Percentiles rank a stretch among this genome's conserved stretches.
Conservation (phyloP, 2,888 invertebrate species). For the Subacronicta megacephala region DNA sequence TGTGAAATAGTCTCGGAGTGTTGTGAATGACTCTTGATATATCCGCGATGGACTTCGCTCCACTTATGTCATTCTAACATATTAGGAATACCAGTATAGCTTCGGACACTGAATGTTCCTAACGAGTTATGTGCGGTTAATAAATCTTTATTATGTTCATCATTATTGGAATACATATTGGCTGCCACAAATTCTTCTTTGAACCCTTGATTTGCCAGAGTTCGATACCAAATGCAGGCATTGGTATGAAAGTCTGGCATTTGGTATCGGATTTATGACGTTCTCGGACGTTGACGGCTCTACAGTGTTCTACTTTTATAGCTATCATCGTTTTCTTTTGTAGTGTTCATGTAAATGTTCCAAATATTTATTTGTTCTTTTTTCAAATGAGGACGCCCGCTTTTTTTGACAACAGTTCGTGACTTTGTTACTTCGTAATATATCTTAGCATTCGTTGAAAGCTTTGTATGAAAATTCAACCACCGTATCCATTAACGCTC, state of each 20-base stretch:
- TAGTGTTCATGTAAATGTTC: too few species aligned
- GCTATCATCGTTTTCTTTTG: too few species aligned
- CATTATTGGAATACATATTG: not conserved
- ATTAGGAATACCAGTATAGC: slow-evolving; percentile 15
- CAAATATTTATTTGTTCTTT: too few species aligned
- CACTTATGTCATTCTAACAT: slow-evolving; percentile 28
- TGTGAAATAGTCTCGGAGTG: slow-evolving; percentile 13
- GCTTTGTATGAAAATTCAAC: slow-evolving; percentile 6
- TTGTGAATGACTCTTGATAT: slow-evolving; percentile 35
- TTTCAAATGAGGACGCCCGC: too few species aligned
- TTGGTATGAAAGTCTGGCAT: too few species aligned
- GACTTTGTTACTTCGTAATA: too few species aligned
- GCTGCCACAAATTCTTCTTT: not conserved
- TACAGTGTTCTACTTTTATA: too few species aligned
- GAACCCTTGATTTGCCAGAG: not conserved
- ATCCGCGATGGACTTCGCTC: slow-evolving; percentile 11
- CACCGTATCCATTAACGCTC: slow-evolving; percentile 27
- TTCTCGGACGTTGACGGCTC: too few species aligned
- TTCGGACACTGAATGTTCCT: slow-evolving; percentile 4
- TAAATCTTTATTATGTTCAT: slow-evolving; percentile 26
- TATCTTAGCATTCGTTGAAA: too few species aligned
- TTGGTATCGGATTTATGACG: too few species aligned
- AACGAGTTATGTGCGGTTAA: slow-evolving; percentile 23
- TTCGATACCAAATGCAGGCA: too few species aligned
- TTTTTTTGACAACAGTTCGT: too few species aligned